Percentiles rank a stretch among this genome's conserved stretches.
phyloP scores from a whole-genome alignment of 1,140 invertebrate genomes.

The Trichonephila clavipes region DNA sequence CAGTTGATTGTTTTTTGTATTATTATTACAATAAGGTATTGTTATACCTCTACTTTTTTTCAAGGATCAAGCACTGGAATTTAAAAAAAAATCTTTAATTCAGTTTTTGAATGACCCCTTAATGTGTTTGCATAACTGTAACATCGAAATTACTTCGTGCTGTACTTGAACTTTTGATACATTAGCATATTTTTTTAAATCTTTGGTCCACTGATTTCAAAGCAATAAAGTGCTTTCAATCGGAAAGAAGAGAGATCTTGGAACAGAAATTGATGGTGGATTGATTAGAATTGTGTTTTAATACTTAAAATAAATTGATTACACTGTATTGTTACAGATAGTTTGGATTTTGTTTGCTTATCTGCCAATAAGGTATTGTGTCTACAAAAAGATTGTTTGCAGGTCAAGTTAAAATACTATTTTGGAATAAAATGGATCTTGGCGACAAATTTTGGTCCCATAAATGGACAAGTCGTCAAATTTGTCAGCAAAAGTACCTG shows the following conservation, averaged over 20 bases:
- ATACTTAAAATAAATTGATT: no score
- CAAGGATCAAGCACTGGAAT: background rate
- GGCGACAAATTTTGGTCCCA: no score
- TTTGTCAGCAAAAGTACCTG: no score
- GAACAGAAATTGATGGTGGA: background rate
- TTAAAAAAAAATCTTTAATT: background rate
- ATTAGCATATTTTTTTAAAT: background rate
- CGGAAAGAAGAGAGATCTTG: background rate
- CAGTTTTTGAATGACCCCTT: background rate
- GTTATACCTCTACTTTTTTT: background rate
- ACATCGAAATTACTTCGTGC: background rate
- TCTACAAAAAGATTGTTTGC: no score
- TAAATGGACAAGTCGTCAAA: no score
- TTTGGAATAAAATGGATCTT: no score
- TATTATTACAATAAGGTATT: no score
- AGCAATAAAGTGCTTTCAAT: background rate
- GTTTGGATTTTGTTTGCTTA: no score
- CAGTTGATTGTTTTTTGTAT: background rate
- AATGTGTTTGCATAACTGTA: background rate
- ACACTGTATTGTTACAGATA: no score
- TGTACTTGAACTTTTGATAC: conserved; percentile 10
- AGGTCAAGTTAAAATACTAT: no score
- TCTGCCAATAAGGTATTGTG: no score
- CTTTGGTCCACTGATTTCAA: background rate
- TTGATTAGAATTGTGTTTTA: no score